phyloP scores from a whole-genome alignment of 2,113 vertebrate species.

The Antennarius striatus region DNA sequence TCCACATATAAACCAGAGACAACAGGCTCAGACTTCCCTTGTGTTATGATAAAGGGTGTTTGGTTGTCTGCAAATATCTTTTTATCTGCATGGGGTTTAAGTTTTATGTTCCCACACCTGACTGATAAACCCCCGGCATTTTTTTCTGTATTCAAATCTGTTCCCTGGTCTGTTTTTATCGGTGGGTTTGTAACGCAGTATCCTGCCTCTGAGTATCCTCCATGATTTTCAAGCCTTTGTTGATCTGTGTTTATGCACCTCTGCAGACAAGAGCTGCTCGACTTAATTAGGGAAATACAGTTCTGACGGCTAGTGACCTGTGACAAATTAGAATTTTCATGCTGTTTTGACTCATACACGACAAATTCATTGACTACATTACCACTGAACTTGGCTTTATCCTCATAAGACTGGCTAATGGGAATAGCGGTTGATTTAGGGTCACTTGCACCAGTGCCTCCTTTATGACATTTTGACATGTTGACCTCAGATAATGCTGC shows the following conservation, averaged over 20 bases:
- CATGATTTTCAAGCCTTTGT: slow-evolving; percentile 50
- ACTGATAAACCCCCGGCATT: slow-evolving; percentile 36
- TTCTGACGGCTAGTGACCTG: slow-evolving; percentile 59
- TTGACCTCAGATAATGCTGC: slow-evolving; percentile 13
- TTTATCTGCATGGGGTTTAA: slow-evolving; percentile 36
- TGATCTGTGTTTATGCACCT: slow-evolving; percentile 50
- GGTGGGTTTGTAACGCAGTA: slow-evolving; percentile 32
- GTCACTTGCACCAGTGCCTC: slow-evolving; percentile 4
- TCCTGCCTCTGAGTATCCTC: slow-evolving; percentile 47
- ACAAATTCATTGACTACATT: slow-evolving; percentile 41
- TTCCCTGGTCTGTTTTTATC: slow-evolving; percentile 33
- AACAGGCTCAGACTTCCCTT: slow-evolving; percentile 22
- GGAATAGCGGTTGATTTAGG: slow-evolving; percentile 6
- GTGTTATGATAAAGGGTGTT: slow-evolving; percentile 5
- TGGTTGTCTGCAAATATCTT: slow-evolving; percentile 28
- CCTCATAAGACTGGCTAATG: background rate
- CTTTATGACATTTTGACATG: slow-evolving; percentile 23
- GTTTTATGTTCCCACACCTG: slow-evolving; percentile 35
- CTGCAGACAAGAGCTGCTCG: slow-evolving; percentile 55
- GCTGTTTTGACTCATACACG: slow-evolving; percentile 30
- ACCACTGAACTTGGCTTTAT: slow-evolving; percentile 35
- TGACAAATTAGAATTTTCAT: slow-evolving; percentile 39
- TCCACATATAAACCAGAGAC: slow-evolving; percentile 3
- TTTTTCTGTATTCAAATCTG: slow-evolving; percentile 37
- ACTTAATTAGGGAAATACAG: slow-evolving; percentile 60